These are phyloP conservation scores for Eulithis prunata DNA, from an alignment of 2,888 invertebrate species.

Conservation along the genomic window DNA sequence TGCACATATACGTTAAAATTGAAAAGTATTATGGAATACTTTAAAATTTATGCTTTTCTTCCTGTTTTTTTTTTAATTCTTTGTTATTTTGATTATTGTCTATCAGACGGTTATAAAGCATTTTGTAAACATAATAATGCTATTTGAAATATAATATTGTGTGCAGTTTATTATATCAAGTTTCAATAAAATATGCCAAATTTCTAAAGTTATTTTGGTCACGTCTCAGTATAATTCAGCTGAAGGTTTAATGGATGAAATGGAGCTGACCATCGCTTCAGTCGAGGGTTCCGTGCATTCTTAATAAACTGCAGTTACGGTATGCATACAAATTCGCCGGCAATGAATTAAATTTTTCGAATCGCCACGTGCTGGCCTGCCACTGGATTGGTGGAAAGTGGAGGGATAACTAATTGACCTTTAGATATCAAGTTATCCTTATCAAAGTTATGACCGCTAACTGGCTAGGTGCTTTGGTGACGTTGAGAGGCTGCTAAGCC, in stretches of 20 bases:
- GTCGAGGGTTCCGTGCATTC: slow-evolving; percentile 66
- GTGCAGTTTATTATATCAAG: neutral
- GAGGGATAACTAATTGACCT: neutral
- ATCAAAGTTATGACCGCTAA: neutral
- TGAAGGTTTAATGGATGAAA: slow-evolving; percentile 45
- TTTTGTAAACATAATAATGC: too few species aligned
- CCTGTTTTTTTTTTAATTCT: neutral
- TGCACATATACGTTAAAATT: neutral
- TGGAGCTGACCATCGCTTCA: slow-evolving; percentile 59
- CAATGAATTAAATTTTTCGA: slow-evolving; percentile 74
- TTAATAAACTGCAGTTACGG: slow-evolving; percentile 71
- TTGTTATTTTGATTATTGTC: too few species aligned
- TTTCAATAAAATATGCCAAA: slow-evolving; percentile 10
- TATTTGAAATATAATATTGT: too few species aligned
- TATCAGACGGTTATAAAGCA: too few species aligned
- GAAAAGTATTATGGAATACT: too few species aligned
- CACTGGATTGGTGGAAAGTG: slow-evolving; percentile 1
- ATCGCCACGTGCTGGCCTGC: slow-evolving; percentile 55
- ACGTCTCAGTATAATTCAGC: slow-evolving; percentile 36
- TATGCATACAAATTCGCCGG: slow-evolving; percentile 72
- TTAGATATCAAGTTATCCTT: neutral
- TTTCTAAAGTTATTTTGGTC: slow-evolving; percentile 23
- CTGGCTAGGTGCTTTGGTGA: neutral
- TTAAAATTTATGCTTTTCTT: neutral
- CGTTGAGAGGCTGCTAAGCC: neutral